Evolutionary conservation across 2,888 invertebrate species (phyloP).

Genomic region (Andrena hattorfiana): DNA sequence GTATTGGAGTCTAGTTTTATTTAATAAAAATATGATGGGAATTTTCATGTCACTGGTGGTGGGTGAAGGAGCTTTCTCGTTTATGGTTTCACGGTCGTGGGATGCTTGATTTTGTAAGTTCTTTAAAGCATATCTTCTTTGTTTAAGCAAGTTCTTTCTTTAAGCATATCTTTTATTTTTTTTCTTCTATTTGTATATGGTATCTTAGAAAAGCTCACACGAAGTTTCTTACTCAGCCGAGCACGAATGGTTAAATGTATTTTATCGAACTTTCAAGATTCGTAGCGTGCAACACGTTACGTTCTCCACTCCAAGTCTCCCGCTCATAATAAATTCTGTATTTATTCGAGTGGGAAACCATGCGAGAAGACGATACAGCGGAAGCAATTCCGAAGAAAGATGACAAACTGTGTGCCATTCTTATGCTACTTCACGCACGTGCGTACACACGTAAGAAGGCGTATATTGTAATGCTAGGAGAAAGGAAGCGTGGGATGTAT

Average conservation of each 20-base stretch:
- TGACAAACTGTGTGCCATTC: constrained; percentile 51
- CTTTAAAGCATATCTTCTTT: no score
- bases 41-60: no score
- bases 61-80: no score
- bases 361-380: constrained; percentile 48
- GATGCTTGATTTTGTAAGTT: no score
- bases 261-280: neutral
- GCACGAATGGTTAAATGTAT: neutral
- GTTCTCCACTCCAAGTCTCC: neutral
- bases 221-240: neutral
- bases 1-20: no score
- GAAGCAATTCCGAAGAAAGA: constrained; percentile 47
- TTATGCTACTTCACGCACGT: constrained; percentile 49
- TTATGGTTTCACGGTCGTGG: no score
- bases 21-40: no score
- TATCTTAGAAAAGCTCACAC: neutral
- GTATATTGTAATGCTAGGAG: constrained; percentile 48
- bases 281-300: neutral
- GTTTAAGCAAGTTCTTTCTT: neutral
- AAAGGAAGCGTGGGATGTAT: constrained; percentile 54
- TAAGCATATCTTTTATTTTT: neutral
- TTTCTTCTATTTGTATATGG: neutral
- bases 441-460: constrained; percentile 44
- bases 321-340: constrained; percentile 32
- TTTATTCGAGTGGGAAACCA: constrained; percentile 19